A percentile compares a stretch with the other conserved stretches of the same genome.
Conservation (phyloP, 2,797 vertebrate species). For the Emys orbicularis region DNA sequence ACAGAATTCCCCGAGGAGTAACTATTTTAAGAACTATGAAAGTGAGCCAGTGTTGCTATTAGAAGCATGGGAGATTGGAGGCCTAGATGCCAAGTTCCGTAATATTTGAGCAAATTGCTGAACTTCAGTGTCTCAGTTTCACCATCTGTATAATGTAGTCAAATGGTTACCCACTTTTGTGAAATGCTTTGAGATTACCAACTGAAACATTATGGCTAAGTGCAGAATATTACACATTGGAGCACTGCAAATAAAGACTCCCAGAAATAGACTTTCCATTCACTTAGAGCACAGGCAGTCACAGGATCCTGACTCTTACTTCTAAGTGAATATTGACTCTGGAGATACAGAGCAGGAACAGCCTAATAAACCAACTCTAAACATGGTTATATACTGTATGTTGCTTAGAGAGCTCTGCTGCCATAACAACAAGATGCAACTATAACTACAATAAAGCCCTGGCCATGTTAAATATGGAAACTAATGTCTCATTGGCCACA, state of each 20-base stretch:
- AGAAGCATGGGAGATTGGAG: rapidly evolving
- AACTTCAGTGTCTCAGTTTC: neutral
- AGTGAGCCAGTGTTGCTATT: rapidly evolving
- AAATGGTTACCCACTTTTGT: neutral
- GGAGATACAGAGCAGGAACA: constrained; percentile 44
- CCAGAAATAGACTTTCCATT: neutral
- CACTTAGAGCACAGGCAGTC: neutral
- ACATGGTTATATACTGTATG: constrained; percentile 50
- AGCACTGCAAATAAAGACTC: neutral
- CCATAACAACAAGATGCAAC: constrained; percentile 66
- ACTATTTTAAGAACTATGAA: neutral
- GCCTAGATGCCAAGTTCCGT: neutral
- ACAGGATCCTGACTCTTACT: neutral
- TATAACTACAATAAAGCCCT: constrained; percentile 64
- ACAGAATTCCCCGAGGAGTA: too few species aligned
- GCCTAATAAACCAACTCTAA: constrained; percentile 62
- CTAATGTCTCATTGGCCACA: constrained; percentile 58
- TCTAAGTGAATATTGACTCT: constrained; percentile 51
- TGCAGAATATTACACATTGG: neutral
- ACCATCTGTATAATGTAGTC: neutral
- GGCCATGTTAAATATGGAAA: constrained; percentile 57
- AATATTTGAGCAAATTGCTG: neutral
- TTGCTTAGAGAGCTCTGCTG: constrained; percentile 68
- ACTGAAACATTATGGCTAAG: neutral
- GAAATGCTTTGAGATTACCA: neutral